These are phyloP conservation scores for Liodrosophila aerea DNA, from an alignment of 2,888 invertebrate species.

Conservation along the genomic window DNA sequence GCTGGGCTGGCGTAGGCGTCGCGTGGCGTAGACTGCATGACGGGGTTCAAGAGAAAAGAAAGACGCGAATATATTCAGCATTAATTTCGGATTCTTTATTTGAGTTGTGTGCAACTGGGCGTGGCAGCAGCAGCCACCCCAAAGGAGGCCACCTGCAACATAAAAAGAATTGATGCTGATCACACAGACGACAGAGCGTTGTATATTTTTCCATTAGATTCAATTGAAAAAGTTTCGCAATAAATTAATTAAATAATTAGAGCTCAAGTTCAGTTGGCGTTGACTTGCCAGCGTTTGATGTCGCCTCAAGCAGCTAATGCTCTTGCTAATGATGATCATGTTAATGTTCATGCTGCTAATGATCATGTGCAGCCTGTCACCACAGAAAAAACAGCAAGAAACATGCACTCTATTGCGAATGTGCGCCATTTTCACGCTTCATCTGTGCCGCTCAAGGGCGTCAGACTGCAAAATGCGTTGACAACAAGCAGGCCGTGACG, in stretches of 20 bases:
- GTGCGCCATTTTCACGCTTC: slow-evolving; percentile 66
- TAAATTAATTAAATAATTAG: slow-evolving; percentile 76
- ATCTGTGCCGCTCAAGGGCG: slow-evolving; percentile 61
- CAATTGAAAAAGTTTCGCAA: slow-evolving; percentile 68
- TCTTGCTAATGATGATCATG: slow-evolving; percentile 17
- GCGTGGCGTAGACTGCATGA: slow-evolving; percentile 77
- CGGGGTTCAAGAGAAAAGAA: slow-evolving; percentile 32
- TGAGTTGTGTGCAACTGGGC: slow-evolving; percentile 70
- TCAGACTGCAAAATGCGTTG: slow-evolving; percentile 28
- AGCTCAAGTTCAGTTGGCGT: slow-evolving; percentile 67
- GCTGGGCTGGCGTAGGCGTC: slow-evolving; percentile 61
- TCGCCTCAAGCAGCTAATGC: slow-evolving; percentile 35
- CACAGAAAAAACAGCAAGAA: slow-evolving; percentile 23
- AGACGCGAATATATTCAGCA: slow-evolving; percentile 23
- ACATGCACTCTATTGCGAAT: slow-evolving; percentile 17
- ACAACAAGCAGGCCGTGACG: slow-evolving; percentile 39
- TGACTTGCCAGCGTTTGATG: no score
- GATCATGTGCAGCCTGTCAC: slow-evolving; percentile 19
- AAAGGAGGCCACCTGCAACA: slow-evolving; percentile 70
- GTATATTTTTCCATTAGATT: slow-evolving; percentile 38
- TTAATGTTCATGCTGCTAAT: slow-evolving; percentile 3
- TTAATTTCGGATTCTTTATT: slow-evolving; percentile 61
- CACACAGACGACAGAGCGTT: background rate
- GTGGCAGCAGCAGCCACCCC: slow-evolving; percentile 49
- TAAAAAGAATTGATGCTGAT: slow-evolving; percentile 29